phyloP scores from a whole-genome alignment of 2,888 invertebrate species.

The Ormyrus pomaceus region DNA sequence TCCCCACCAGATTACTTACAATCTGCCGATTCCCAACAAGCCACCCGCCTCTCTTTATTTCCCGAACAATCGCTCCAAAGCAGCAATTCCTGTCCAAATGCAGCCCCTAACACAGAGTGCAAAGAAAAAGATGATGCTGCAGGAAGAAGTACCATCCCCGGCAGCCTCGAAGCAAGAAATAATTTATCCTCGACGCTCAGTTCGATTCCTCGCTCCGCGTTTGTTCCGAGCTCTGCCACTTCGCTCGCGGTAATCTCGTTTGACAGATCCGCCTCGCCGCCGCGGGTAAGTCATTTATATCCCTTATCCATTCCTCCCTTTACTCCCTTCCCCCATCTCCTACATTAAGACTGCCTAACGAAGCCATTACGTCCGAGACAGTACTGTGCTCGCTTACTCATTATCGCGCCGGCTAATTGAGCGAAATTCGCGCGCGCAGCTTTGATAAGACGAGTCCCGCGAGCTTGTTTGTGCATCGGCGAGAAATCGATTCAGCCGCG shows the following conservation, averaged over 20 bases:
- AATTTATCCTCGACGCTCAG: constrained; percentile 15
- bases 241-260: constrained; percentile 62
- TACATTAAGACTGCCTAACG: too few relatives aligned
- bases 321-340: too few relatives aligned
- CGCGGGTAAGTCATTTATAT: constrained; percentile 53
- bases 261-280: constrained; percentile 54
- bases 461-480: too few relatives aligned
- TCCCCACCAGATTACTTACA: too few relatives aligned
- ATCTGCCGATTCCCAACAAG: too few relatives aligned
- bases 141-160: not conserved
- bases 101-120: not conserved
- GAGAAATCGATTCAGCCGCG: too few relatives aligned
- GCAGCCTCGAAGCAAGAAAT: constrained; percentile 15
- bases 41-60: not conserved
- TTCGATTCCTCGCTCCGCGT: constrained; percentile 20
- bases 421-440: too few relatives aligned
- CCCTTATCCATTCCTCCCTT: constrained; percentile 31
- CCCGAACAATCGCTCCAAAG: not conserved
- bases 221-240: constrained; percentile 19
- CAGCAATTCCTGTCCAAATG: constrained; percentile 4
- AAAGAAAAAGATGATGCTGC: not conserved
- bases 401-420: not conserved
- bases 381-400: too few relatives aligned
- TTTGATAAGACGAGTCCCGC: too few relatives aligned
- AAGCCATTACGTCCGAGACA: too few relatives aligned